Evolutionary conservation across 2,888 invertebrate genomes (phyloP), one percentile per base, ranked within the genome.

Genomic region (Chymomyza caudatula): DNA sequence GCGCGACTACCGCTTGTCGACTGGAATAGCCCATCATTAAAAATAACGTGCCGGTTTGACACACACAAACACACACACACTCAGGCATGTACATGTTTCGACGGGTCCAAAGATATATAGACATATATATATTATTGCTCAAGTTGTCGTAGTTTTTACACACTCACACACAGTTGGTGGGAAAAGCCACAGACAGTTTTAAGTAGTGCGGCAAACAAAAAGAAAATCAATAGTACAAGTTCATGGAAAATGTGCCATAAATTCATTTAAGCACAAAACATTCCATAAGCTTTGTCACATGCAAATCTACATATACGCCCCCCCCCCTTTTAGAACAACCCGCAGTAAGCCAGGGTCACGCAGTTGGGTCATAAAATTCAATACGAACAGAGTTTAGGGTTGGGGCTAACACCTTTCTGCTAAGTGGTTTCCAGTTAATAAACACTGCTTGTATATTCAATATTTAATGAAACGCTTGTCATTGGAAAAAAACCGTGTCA

Each of bases 211-310:
- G 5, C 15, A 47, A 47, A 47, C 15, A 47, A 17, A 47, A 47
- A 47, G 2, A 37, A 37, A 37, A 76, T 53, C 55, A 63, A 43
- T 54, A 71, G 59, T 56, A 71, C 81, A 80, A 80, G 79, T 85
- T 80, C 83, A 80, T 74, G 79, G 79, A 68, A 79, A 80, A 67
- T 61, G 77, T 70, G 69, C 17, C 47, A 47, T 47, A 47, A 47
- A 17, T 47, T 47, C n/a, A n/a, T n/a, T 11, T 37, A 37, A 37
- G 11, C 8, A 37, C 29, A 37, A 37, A 37, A 37, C 29, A 37
- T 37, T 37, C 29, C 11, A 37, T 2, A 61, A 51, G 44, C 60
- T 37, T 56, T 56, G 70, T 42, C 68, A 69, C 67, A 67, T 67
- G 55, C 37, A 62, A 55, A 62, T 20, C 65, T 65, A 44, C n/a